Percentiles rank a stretch among this genome's conserved stretches.
phyloP scores from a whole-genome alignment of 2,888 invertebrate species.

The Pyrocoelia pectoralis region DNA sequence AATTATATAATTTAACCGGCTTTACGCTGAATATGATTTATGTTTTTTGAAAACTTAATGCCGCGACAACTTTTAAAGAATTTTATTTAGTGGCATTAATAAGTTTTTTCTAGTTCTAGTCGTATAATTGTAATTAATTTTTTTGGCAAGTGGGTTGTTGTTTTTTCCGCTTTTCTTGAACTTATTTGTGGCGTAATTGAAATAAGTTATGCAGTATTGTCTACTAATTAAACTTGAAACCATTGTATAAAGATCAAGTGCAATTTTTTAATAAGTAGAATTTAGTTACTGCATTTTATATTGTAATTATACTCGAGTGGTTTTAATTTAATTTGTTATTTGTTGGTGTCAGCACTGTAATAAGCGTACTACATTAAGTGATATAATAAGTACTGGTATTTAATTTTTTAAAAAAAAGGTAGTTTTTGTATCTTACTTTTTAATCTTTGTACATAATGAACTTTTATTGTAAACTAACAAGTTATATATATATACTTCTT shows the following conservation, averaged over 20 bases:
- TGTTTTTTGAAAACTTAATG: background rate
- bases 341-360: slow-evolving; percentile 17
- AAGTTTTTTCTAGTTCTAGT: slow-evolving; percentile 15
- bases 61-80: background rate
- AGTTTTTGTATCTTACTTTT: slow-evolving; percentile 22
- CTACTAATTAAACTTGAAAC: slow-evolving; percentile 5
- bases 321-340: slow-evolving; percentile 26
- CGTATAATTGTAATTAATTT: slow-evolving; percentile 12
- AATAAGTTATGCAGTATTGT: slow-evolving; percentile 1
- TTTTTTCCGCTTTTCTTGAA: background rate
- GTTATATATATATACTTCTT: slow-evolving; percentile 14
- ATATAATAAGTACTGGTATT: slow-evolving; percentile 18
- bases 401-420: slow-evolving; percentile 14
- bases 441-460: slow-evolving; percentile 19
- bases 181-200: background rate
- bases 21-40: too few relatives aligned
- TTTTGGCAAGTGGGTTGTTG: background rate
- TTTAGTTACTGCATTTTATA: slow-evolving; percentile 25
- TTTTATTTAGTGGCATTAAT: background rate
- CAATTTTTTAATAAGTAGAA: slow-evolving; percentile 25
- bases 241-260: slow-evolving; percentile 13
- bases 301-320: slow-evolving; percentile 13
- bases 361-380: slow-evolving; percentile 14
- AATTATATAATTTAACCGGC: background rate
- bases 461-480: slow-evolving; percentile 14